Base-by-base conservation (phyloP, 2,888 invertebrate genomes). In the Leptinotarsa juncta region DNA sequence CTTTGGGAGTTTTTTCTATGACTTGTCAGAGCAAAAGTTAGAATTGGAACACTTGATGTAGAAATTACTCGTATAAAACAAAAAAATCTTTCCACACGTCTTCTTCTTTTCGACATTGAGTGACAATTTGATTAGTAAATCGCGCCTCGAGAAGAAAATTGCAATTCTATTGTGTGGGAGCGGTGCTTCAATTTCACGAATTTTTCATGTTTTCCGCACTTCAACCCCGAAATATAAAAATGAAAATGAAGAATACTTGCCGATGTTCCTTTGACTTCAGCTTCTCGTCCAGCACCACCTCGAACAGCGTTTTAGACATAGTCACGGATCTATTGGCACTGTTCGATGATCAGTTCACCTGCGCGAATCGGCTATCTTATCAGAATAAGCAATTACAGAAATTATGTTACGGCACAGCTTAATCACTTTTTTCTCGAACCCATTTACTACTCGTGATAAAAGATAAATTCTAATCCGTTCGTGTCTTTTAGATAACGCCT, bases 151-250 rank as follows among this genome's bases (percentile, higher is more conserved):
- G 32, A 32, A 32, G 32, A 32, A 5, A 1, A 32, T 5, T 32
- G 32, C 32, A 32, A 32, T 32, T 32, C 5, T 32, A 32, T 0
- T 42, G 42, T 10, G 42, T 10, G 42, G 7, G 3, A 42, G 42
- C 10, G 42, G 42, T 42, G 42, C 42, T 10, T 42, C 10, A 42
- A 10, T 42, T 12, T 42, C 42, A 7, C 10, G 42, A 42, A 10
- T 42, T 10, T 10, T 10, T 42, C 12, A 42, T 42, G 2, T 42
- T 10, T 3, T 10, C 3, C 42, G 3, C 42, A 42, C 42, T 42
- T 42, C 12, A 10, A 42, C 10, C 32, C 42, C 42, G 42, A 42
- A 94, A 96, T 84, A 95, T 95, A 87, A 57, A 88, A 88, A 75
- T 76, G 82, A 77, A 71, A 53, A 48, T 18, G 12, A 69, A 75